A percentile compares a stretch with the other conserved stretches of the same genome.
Conservation (phyloP, 2,113 vertebrate genomes). For the Harpagus bidentatus region DNA sequence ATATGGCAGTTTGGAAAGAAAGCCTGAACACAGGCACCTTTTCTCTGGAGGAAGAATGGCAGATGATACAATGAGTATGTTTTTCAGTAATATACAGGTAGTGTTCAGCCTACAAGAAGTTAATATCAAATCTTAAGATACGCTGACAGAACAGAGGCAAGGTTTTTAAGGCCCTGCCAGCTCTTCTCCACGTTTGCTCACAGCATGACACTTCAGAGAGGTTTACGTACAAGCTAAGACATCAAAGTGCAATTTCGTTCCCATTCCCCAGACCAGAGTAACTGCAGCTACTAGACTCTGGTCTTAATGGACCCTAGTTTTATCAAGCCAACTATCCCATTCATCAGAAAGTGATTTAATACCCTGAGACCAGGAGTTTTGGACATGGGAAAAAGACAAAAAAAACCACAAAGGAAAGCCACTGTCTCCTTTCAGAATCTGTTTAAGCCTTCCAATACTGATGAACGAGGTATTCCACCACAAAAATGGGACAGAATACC, state of each 20-base stretch:
- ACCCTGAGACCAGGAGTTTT: slow-evolving; percentile 7
- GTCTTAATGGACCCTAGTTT: not conserved
- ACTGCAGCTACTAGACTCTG: not conserved
- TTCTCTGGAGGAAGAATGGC: not conserved
- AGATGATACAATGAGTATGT: not conserved
- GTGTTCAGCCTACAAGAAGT: not conserved
- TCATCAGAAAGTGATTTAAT: not conserved
- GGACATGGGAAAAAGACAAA: not conserved
- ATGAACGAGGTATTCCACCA: not conserved
- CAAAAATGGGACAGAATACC: not conserved
- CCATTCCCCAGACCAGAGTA: not conserved
- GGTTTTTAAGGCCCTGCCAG: not conserved
- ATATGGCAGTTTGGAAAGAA: not conserved
- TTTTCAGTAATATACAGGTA: not conserved
- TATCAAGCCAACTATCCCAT: not conserved
- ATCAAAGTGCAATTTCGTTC: not conserved
- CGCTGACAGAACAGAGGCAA: not conserved
- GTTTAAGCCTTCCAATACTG: not conserved
- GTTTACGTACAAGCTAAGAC: not conserved
- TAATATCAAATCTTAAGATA: not conserved
- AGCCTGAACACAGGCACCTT: not conserved
- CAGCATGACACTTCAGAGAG: not conserved
- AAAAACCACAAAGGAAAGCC: not conserved
- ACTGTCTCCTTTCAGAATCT: not conserved
- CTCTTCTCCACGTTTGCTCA: not conserved